Base-by-base conservation (phyloP, 2,888 invertebrate species). In the Eubasilissa splendida region DNA sequence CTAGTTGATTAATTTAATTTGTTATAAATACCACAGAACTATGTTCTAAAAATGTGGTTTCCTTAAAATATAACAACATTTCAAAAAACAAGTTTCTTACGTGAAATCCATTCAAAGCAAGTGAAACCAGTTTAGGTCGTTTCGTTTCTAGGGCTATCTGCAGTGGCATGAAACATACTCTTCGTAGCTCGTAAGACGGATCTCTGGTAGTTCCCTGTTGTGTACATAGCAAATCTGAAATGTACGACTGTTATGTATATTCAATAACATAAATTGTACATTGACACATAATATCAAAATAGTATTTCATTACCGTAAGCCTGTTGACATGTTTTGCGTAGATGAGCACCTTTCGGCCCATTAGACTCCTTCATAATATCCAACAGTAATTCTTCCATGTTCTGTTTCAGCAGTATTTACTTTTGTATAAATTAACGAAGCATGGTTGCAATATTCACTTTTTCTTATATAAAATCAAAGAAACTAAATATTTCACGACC, bases 141-240 rank as follows among this genome's bases (percentile, higher is more conserved):
- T 95, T 96, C 84, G 95, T 96, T 88, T 98, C 97, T 85, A 99
- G 90, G 50, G 97, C 95, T 85, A 96, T 91, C 88, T 97, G 97
- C 85, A 98, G 90, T 2, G 97, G 95, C 85, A 94, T 91, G 85
- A 98, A 93, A 89, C 97, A 97, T 84, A 94, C 94, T 81, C 96
- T 94, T 85, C 97, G 92, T 84, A 97, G 88, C 88, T 97, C 96
- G 89, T 95, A 93, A 66, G 96, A 95, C 56, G 96, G 94, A 86
- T 95, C 95, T 83, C 96, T 92, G 77, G 94, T 90, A 85, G 90
- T 92, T 86, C 94, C 95, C 87, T 95, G 95, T 91, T 96, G 96
- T 80, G 94, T 92, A 87, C 94, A 94, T 84, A 97, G 90, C 86
- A 96, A 92, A 89, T 96, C 97, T 97, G 85, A 58, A 88, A 79